Evolutionary conservation across 2,888 invertebrate genomes (phyloP).

Genomic region (Agriotes lineatus): DNA sequence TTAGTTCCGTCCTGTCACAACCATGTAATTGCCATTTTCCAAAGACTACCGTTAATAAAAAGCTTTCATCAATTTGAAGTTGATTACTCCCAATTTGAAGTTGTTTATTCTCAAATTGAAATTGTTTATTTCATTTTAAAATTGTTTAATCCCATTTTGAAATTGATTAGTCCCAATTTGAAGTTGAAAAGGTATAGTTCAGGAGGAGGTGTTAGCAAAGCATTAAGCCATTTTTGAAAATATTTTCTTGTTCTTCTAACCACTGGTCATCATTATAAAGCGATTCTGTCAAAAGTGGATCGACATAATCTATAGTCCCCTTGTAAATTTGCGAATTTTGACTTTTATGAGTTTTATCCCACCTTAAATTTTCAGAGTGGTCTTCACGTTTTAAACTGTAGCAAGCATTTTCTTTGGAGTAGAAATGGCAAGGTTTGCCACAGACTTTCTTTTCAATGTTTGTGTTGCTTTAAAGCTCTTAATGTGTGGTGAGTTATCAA

Average conservation of each 20-base stretch:
- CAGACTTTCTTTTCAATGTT: conserved; percentile 51
- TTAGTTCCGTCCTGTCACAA: too few relatives aligned
- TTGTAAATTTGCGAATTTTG: background rate
- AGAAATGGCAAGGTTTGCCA: conserved; percentile 41
- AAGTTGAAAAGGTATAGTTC: too few relatives aligned
- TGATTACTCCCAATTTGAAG: too few relatives aligned
- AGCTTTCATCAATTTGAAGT: too few relatives aligned
- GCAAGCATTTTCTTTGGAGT: conserved; percentile 48
- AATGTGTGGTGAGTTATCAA: conserved; percentile 55
- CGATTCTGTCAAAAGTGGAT: conserved; percentile 76
- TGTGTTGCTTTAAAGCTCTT: conserved; percentile 48
- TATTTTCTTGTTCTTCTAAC: conserved; percentile 76
- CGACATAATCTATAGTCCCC: conserved; percentile 58
- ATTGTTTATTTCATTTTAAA: too few relatives aligned
- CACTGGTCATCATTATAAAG: conserved; percentile 78
- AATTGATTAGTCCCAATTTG: too few relatives aligned
- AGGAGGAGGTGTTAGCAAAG: conserved; percentile 81
- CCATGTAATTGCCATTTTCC: too few relatives aligned
- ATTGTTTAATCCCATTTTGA: too few relatives aligned
- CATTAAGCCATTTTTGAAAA: conserved; percentile 87
- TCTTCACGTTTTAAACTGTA: conserved; percentile 5
- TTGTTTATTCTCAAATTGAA: too few relatives aligned
- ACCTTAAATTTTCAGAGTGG: conserved; percentile 20
- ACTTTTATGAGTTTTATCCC: conserved; percentile 29
- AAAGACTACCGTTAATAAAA: too few relatives aligned